Evolutionary conservation across 2,888 invertebrate species (phyloP), one percentile per base, ranked within the genome.

Genomic region (Melieria omissa): DNA sequence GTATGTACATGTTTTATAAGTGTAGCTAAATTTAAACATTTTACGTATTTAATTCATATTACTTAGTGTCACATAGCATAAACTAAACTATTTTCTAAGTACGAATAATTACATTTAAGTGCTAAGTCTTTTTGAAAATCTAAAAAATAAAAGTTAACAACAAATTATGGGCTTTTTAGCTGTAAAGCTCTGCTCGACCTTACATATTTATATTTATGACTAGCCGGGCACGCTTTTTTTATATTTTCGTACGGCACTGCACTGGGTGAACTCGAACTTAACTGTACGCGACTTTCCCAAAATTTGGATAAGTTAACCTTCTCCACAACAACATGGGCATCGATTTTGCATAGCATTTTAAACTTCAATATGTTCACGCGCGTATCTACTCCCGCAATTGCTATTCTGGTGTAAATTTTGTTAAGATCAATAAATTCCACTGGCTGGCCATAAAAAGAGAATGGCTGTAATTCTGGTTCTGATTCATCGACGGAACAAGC

Each of bases 301-400:
- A 29, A 29, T 29, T 29, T 29, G 2, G 29, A 29, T 29, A 72
- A 60, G 63, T 79, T 71, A 73, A 75, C 72, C 69, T 74, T 75
- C 4, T 76, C 75, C 49, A 81, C 76, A 54, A 76, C 61, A 4
- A 81, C 75, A 52, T 75, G 76, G 57, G 78, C 76, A 60, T 80
- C 78, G 44, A 81, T 81, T 70, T 80, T 77, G 44, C 80, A 78
- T 4, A 82, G 76, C 16, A 76, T 70, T 63, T 78, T 77, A 72
- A 82, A 82, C 68, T 80, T 79, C 42, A 81, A 79, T 57, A 81
- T 76, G 41, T 78, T 77, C 49, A 82, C 72, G 9, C 79, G 79
- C 0, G 77, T 78, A 55, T 76, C 74, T n/a, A 77, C 63, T 74
- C 80, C 80, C 3, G 77, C 82, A 61, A 81, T 81, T 41, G 77